A percentile compares a stretch with the other conserved stretches of the same genome.
phyloP scores from a whole-genome alignment of 2,797 vertebrate species.

The Petrocephalus sullivani region DNA sequence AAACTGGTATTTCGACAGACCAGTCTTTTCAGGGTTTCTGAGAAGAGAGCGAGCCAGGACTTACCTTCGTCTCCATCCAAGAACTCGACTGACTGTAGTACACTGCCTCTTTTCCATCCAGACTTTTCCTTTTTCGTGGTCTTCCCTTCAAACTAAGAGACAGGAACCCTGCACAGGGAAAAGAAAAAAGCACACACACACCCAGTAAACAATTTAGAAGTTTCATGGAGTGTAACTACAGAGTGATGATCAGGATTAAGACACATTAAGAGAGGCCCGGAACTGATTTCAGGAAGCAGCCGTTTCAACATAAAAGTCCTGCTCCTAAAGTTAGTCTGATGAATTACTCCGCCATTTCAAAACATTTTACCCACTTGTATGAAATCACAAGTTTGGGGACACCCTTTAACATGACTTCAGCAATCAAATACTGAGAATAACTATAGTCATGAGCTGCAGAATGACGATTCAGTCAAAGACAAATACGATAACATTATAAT shows the following conservation, averaged over 20 bases:
- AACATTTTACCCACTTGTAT: not conserved
- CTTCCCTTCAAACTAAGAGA: constrained; percentile 66
- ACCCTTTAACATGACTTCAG: not conserved
- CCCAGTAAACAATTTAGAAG: not conserved
- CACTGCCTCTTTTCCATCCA: constrained; percentile 47
- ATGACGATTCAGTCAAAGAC: not conserved
- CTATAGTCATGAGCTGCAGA: not conserved
- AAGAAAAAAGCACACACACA: not conserved
- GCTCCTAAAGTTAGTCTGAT: not conserved
- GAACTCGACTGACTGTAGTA: constrained; percentile 54
- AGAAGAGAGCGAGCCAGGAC: not conserved
- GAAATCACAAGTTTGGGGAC: not conserved
- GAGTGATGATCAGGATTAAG: not conserved
- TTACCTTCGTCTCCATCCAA: constrained; percentile 69
- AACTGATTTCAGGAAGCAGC: not conserved
- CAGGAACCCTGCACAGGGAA: constrained; percentile 51
- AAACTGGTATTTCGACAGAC: not conserved
- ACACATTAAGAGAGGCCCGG: not conserved
- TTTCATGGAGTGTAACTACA: not conserved
- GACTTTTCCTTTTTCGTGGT: constrained; percentile 62
- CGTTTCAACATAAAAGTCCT: not conserved
- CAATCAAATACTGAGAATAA: not conserved
- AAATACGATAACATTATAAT: not conserved
- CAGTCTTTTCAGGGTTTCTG: not conserved
- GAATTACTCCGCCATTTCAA: not conserved